Evolutionary conservation across 2,113 vertebrate genomes (phyloP).

Genomic region (Tympanuchus pallidicinctus): DNA sequence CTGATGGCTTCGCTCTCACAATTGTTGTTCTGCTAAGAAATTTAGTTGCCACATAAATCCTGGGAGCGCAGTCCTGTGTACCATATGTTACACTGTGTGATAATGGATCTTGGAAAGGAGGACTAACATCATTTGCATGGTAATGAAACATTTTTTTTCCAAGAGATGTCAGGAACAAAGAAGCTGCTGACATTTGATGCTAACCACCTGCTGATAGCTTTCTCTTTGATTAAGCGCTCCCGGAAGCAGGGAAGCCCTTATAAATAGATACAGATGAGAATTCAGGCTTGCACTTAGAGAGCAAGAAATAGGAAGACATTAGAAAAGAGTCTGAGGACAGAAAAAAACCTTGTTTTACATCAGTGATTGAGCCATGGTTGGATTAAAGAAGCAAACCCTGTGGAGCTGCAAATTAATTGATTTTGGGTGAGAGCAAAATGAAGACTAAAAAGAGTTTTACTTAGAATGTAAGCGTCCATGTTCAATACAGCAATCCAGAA

Average conservation of each 20-base stretch:
- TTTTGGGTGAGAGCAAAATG: not conserved
- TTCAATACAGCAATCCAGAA: not conserved
- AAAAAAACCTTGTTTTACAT: not conserved
- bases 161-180: not conserved
- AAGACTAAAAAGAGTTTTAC: not conserved
- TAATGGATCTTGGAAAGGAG: slow-evolving; percentile 8
- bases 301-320: not conserved
- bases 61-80: not conserved
- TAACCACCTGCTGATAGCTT: slow-evolving; percentile 36
- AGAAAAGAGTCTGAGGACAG: not conserved
- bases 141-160: slow-evolving; percentile 41
- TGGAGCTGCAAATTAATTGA: not conserved
- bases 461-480: not conserved
- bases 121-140: slow-evolving; percentile 33
- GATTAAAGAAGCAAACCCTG: slow-evolving; percentile 12
- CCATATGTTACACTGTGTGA: not conserved
- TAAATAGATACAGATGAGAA: slow-evolving; percentile 13
- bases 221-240: slow-evolving; percentile 41
- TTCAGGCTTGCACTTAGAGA: not conserved
- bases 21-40: not conserved
- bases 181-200: slow-evolving; percentile 30
- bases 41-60: not conserved
- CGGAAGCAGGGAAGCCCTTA: slow-evolving; percentile 17
- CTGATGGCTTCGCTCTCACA: not conserved
- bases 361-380: not conserved